A percentile compares a stretch with the other conserved stretches of the same genome.
These are phyloP conservation scores for Boloria selene DNA, from an alignment of 2,888 invertebrate genomes.

Conservation along the genomic window DNA sequence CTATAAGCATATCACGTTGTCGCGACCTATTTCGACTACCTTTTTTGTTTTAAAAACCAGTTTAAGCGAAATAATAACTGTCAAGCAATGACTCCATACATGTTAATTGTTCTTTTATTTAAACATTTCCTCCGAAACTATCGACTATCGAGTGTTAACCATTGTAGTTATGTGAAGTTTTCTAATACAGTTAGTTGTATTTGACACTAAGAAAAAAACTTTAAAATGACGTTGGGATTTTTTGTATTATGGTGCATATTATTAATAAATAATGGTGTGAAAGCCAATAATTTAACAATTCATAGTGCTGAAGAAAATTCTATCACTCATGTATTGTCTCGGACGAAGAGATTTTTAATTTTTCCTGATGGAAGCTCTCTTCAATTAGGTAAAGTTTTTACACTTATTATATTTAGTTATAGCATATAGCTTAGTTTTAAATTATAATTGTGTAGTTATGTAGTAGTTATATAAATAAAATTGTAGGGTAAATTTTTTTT, in stretches of 20 bases:
- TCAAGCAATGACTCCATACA: conserved; percentile 63
- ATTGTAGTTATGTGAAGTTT: conserved; percentile 51
- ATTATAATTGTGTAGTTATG: too few species aligned
- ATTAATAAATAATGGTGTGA: background rate
- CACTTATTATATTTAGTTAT: too few species aligned
- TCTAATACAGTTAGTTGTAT: too few species aligned
- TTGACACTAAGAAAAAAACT: background rate
- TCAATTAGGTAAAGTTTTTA: conserved; percentile 77
- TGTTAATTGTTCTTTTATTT: conserved; percentile 74
- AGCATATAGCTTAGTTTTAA: too few species aligned
- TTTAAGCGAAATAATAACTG: conserved; percentile 60
- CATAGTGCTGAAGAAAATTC: conserved; percentile 44
- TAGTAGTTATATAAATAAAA: too few species aligned
- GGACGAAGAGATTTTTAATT: conserved; percentile 82
- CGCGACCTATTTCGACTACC: conserved; percentile 39
- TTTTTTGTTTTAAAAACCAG: conserved; percentile 53
- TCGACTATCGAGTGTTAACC: conserved; percentile 47
- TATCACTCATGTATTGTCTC: conserved; percentile 65
- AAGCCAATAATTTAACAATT: background rate
- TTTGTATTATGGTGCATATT: background rate
- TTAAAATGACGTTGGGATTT: background rate
- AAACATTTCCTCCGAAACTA: conserved; percentile 53
- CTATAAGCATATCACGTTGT: background rate
- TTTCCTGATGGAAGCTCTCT: conserved; percentile 84
- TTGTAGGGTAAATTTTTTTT: too few species aligned